phyloP scores from a whole-genome alignment of 2,797 vertebrate genomes.

The Ptychadena robeensis region DNA sequence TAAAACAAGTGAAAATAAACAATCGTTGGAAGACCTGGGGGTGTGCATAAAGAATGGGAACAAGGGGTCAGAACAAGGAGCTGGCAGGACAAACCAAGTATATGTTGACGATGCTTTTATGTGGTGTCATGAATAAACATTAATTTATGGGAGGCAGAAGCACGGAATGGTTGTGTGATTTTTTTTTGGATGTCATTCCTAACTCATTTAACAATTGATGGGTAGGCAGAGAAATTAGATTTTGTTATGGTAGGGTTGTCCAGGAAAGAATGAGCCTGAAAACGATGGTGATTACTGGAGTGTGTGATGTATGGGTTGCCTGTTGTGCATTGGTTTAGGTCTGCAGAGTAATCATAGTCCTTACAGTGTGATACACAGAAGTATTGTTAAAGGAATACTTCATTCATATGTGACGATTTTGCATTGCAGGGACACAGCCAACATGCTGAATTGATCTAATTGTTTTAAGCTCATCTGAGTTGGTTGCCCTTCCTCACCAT shows the following conservation, averaged over 20 bases:
- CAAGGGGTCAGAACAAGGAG: slow-evolving; percentile 51
- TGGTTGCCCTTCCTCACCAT: no score
- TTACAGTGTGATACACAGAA: no score
- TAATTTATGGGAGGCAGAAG: slow-evolving; percentile 21
- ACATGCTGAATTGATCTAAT: no score
- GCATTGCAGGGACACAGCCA: no score
- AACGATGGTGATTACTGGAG: neutral
- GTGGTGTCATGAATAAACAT: slow-evolving; percentile 53
- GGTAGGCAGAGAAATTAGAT: neutral
- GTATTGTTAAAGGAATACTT: no score
- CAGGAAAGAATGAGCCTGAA: neutral
- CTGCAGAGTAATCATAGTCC: neutral
- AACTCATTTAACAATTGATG: slow-evolving; percentile 21
- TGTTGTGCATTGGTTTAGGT: neutral
- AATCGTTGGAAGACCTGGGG: slow-evolving; percentile 57
- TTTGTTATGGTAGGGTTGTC: neutral
- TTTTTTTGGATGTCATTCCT: slow-evolving; percentile 4
- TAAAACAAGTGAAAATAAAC: slow-evolving; percentile 58
- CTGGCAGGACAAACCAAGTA: slow-evolving; percentile 53
- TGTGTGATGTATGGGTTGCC: neutral
- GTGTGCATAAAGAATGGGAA: slow-evolving; percentile 49
- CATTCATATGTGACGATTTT: no score
- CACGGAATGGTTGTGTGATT: slow-evolving; percentile 1
- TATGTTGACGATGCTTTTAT: slow-evolving; percentile 48
- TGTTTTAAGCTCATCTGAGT: no score